Evolutionary conservation across 2,797 vertebrate species (phyloP).

Genomic region (Eulemur coronatus): DNA sequence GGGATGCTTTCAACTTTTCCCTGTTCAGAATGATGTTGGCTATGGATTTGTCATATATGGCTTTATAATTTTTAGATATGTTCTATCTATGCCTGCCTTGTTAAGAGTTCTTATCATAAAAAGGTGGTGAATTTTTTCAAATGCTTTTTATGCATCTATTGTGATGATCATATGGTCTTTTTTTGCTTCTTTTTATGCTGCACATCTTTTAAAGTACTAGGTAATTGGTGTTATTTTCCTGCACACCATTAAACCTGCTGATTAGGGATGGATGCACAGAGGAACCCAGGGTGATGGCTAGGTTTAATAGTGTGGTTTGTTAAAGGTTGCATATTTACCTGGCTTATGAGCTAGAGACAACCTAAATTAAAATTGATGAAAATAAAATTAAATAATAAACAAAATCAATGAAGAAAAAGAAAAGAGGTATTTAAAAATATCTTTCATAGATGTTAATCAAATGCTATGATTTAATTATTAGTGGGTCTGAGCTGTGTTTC

Average conservation of each 20-base stretch:
- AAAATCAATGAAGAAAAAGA: neutral
- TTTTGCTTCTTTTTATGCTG: too few species aligned
- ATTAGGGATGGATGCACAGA: conserved; percentile 19
- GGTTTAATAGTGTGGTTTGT: conserved; percentile 32
- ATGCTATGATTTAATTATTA: neutral
- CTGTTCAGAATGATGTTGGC: too few species aligned
- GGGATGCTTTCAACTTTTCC: too few species aligned
- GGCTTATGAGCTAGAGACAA: conserved; percentile 6
- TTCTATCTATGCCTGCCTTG: too few species aligned
- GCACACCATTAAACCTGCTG: conserved; percentile 43
- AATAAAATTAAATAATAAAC: neutral
- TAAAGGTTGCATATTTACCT: conserved; percentile 50
- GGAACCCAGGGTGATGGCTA: neutral
- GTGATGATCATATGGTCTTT: too few species aligned
- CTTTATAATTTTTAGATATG: too few species aligned
- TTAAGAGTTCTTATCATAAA: too few species aligned
- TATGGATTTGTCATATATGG: too few species aligned
- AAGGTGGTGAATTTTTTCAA: too few species aligned
- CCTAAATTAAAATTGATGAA: conserved; percentile 55
- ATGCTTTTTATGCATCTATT: too few species aligned
- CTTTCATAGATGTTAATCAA: conserved; percentile 8
- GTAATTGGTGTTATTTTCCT: conserved; percentile 65
- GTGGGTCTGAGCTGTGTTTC: neutral
- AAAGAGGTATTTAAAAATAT: neutral
- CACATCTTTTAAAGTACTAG: conserved; percentile 33